Evolutionary conservation across 1,140 invertebrate genomes (phyloP), one percentile per base, ranked within the genome.

Genomic region (Zaprionus ornatus): DNA sequence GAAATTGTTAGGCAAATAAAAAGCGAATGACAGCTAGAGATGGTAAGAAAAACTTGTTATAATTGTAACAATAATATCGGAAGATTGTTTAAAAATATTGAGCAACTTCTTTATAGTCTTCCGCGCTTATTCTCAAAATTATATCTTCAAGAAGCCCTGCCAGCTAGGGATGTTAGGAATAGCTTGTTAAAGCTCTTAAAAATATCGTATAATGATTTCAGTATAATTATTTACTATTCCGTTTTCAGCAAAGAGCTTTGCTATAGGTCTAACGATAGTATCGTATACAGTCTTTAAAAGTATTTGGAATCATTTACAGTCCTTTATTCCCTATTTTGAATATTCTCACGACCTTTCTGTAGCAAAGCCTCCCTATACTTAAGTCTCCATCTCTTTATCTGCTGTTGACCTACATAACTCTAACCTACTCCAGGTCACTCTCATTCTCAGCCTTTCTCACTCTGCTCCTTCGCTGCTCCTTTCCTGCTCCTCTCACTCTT

Each of bases 1-100:
- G 48, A 45, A 72, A 66, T 65, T 65, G 60, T 59, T 64, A 17
- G 54, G 12, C 60, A 71, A 64, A 65, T 21, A 71, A 50, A 71
- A 50, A 19, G 17, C 19, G 25, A 32, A 23, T 40, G 19, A 4
- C 19, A 29, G 7, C 17, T 52, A 59, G 65, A 56, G 57, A 55
- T 74, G 57, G 35, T 6, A 56, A 1, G 10, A 40, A 7, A n/a
- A 40, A 7, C 37, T 40, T n/a, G 37, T 6, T n/a, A 5, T 42
- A 17, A 17, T 9, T 42, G 7, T n/a, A n/a, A 9, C n/a, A n/a
- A 42, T 42, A 17, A 6, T 17, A 42, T 42, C 29, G 29, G 29
- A 10, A 29, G 9, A 29, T 10, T 7, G 27, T 29, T 27, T 29
- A 9, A 29, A 7, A 6, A n/a, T n/a, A 7, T 27, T 7, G 5